These are phyloP conservation scores for Clarias pachynema DNA, from an alignment of 2,797 vertebrate genomes.

Conservation along the genomic window DNA sequence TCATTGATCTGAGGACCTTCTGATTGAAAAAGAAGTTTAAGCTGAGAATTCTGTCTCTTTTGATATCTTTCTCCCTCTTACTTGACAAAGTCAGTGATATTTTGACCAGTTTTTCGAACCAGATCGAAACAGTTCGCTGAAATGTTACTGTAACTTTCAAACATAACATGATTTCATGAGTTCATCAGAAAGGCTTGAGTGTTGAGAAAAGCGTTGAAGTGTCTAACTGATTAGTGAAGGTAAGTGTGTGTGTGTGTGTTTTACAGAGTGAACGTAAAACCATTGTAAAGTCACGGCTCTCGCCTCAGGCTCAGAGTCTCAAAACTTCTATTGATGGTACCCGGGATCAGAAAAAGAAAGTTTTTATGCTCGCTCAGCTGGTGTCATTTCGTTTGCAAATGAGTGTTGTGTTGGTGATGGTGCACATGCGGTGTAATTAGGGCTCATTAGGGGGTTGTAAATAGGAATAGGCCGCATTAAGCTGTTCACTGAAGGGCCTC, in stretches of 20 bases:
- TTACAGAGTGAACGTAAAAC: background rate
- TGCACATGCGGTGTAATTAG: conserved; percentile 69
- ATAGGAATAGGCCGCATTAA: conserved; percentile 69
- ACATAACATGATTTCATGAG: too few species aligned
- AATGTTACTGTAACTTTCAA: background rate
- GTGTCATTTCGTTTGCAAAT: conserved; percentile 58
- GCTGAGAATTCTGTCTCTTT: background rate
- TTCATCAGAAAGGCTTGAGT: background rate
- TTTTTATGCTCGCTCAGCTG: conserved; percentile 46
- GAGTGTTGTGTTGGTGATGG: conserved; percentile 58
- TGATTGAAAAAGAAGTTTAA: background rate
- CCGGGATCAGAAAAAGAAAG: conserved; percentile 38
- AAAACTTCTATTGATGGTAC: conserved; percentile 5
- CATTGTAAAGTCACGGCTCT: background rate
- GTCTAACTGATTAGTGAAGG: too few species aligned
- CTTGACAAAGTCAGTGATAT: background rate
- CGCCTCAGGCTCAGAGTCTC: background rate
- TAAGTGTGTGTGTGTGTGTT: background rate
- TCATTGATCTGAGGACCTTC: background rate
- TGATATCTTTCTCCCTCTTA: background rate
- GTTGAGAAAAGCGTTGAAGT: background rate
- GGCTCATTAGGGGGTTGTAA: conserved; percentile 73
- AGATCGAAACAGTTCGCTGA: background rate
- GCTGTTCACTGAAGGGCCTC: conserved; percentile 70
- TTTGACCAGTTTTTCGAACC: background rate